Evolutionary conservation across 2,797 vertebrate species (phyloP), one percentile per base, ranked within the genome.

Genomic region (Artibeus jamaicensis): DNA sequence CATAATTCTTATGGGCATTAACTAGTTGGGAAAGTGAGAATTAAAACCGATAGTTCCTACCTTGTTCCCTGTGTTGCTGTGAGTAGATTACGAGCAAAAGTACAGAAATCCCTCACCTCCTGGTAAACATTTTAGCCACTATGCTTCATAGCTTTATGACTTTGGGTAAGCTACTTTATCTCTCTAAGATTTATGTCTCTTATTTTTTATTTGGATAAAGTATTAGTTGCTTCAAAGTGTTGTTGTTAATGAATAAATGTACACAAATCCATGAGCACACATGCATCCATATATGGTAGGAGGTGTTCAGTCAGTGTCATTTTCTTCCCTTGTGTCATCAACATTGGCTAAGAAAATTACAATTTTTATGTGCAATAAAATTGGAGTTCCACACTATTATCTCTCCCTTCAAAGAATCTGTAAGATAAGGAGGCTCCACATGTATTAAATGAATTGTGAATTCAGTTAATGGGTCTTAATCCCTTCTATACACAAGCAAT

Each of bases 21-120:
- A 53, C 50, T 94, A 89, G 18, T 59, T 67, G 68, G 34, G 81
- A 96, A 89, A 95, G 29, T 73, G 21, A 87, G n/a, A 86, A 89
- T 16, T 90, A 46, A 95, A 70, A 21, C 4, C 3, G 34, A 78
- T 93, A 71, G 12, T 32, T 71, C n/a, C 34, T 81, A 21, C 59
- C 34, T 92, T 74, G 1, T 86, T 79, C 44, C 78, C 0, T 59
- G 18, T 89, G 24, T 57, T 68, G 8, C 29, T 53, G 48, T n/a
- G 62, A 88, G 9, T n/a, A 88, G 44, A 96, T 8, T 24, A 78
- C 10, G 2, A 48, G 22, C 21, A 37, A 39, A 9, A 55, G 48
- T 89, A 62, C 5, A 65, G 57, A 79, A 74, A 39, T 46, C 9
- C 8, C n/a, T 67, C 5, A 0, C 22, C 16, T 0, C 37, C 7